phyloP scores from a whole-genome alignment of 2,797 vertebrate species.

The Galagoides demidoff region DNA sequence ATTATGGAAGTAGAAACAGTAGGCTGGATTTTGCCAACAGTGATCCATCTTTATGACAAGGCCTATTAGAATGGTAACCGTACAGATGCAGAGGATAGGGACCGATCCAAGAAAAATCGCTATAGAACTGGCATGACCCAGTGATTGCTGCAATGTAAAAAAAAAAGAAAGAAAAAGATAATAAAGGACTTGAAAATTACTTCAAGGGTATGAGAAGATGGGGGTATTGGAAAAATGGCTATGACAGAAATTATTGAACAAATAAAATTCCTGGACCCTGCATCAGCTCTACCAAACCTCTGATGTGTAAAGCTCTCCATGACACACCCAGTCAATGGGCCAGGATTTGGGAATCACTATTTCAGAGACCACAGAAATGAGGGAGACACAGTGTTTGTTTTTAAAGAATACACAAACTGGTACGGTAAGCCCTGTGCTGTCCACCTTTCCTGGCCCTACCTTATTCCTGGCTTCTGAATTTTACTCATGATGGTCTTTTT shows the following conservation, averaged over 20 bases:
- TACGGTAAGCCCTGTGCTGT: neutral
- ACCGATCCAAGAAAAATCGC: neutral
- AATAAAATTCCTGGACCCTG: neutral
- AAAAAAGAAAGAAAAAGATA: neutral
- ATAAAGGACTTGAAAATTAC: neutral
- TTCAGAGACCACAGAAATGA: neutral
- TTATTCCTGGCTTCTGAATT: neutral
- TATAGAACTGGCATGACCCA: neutral
- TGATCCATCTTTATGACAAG: neutral
- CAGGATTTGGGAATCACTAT: neutral
- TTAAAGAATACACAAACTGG: neutral
- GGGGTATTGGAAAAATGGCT: neutral
- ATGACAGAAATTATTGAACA: neutral
- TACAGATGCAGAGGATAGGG: neutral
- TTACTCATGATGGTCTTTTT: neutral
- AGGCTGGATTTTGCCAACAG: neutral
- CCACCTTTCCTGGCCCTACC: neutral
- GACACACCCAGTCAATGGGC: neutral
- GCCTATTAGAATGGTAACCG: neutral
- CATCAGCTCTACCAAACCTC: neutral
- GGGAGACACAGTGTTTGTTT: neutral
- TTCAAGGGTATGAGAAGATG: neutral
- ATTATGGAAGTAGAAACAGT: neutral
- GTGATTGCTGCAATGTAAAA: neutral
- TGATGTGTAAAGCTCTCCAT: neutral